phyloP scores from a whole-genome alignment of 2,888 invertebrate genomes.

The Microctonus aethiopoides region DNA sequence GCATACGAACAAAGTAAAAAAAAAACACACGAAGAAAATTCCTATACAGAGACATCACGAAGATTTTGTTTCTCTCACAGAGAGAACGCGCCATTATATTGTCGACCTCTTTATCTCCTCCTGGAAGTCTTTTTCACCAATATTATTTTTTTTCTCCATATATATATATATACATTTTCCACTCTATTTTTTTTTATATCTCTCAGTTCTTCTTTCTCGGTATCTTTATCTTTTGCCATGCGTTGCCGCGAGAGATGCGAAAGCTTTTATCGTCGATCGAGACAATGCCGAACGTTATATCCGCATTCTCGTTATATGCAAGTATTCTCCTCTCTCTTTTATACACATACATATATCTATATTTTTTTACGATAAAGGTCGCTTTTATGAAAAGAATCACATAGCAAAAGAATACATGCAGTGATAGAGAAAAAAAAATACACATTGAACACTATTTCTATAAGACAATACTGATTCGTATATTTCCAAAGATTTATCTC shows the following conservation, averaged over 20 bases:
- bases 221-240: conserved; percentile 25
- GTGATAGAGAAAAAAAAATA: conserved; percentile 14
- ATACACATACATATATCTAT: neutral
- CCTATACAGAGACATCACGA: neutral
- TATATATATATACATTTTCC: conserved; percentile 51
- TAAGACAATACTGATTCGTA: neutral
- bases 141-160: conserved; percentile 51
- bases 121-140: conserved; percentile 55
- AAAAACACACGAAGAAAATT: too few relatives aligned
- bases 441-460: neutral
- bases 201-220: conserved; percentile 40
- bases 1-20: conserved; percentile 11
- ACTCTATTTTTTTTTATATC: conserved; percentile 40
- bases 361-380: conserved; percentile 24
- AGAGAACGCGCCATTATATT: conserved; percentile 56
- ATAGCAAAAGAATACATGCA: neutral
- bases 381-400: conserved; percentile 19
- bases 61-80: conserved; percentile 14
- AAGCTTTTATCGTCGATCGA: conserved; percentile 57
- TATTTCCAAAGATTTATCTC: neutral
- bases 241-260: conserved; percentile 51
- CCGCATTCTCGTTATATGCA: conserved; percentile 21
- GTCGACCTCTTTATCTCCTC: conserved; percentile 59
- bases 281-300: conserved; percentile 48
- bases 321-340: conserved; percentile 13